Evolutionary conservation across 2,888 invertebrate species (phyloP).

Genomic region (Lasioglossum marginatum): DNA sequence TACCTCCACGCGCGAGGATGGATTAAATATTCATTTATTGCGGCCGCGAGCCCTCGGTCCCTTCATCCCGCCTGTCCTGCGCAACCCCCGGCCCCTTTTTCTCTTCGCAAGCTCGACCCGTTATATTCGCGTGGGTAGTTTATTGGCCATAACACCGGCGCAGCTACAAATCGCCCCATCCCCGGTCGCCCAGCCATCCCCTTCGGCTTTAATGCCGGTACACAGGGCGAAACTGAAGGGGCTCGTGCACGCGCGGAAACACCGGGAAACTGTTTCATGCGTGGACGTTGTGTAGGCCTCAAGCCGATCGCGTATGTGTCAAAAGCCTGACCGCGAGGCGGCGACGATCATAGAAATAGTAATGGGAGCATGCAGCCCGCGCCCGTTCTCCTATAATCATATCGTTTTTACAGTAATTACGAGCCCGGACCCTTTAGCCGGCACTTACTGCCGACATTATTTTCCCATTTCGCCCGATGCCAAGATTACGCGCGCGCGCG

Average conservation of each 20-base stretch:
- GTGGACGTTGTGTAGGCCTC: slow-evolving; percentile 4
- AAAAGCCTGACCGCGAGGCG: neutral
- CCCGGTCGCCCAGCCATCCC: slow-evolving; percentile 27
- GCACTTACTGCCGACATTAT: slow-evolving; percentile 73
- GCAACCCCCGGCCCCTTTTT: slow-evolving; percentile 25
- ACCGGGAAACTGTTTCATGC: slow-evolving; percentile 18
- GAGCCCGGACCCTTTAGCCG: slow-evolving; percentile 61
- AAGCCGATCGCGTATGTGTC: slow-evolving; percentile 24
- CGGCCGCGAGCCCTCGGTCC: slow-evolving; percentile 51
- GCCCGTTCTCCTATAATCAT: slow-evolving; percentile 70
- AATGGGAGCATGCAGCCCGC: slow-evolving; percentile 25
- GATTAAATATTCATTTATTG: slow-evolving; percentile 82
- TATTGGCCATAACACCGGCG: slow-evolving; percentile 81
- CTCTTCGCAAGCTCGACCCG: slow-evolving; percentile 49
- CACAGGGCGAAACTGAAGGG: slow-evolving; percentile 23
- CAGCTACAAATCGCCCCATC: slow-evolving; percentile 78
- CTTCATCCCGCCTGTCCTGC: neutral
- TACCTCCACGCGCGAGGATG: slow-evolving; percentile 80
- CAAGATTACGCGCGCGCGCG: slow-evolving; percentile 61
- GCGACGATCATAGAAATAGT: slow-evolving; percentile 20
- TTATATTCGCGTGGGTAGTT: slow-evolving; percentile 80
- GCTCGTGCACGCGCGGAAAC: neutral
- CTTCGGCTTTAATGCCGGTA: slow-evolving; percentile 63
- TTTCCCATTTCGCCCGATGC: slow-evolving; percentile 73
- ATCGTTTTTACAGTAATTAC: slow-evolving; percentile 79